Base-by-base conservation (phyloP, 2,797 vertebrate genomes). In the Notoglanidium macrostoma region DNA sequence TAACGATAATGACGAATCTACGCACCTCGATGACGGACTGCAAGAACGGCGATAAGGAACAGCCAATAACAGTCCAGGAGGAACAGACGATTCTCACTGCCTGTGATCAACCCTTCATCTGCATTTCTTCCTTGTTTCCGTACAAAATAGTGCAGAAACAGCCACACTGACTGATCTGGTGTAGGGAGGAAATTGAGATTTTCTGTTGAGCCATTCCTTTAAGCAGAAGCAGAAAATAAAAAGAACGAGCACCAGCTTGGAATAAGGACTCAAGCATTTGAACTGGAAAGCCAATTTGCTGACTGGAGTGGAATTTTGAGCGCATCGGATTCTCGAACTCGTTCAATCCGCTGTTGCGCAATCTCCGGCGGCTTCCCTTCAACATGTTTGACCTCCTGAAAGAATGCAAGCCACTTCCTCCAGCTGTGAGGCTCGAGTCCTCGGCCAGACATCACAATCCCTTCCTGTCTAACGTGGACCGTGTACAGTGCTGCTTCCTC, bases 371-470 rank as follows among this genome's bases (percentile, higher is more conserved):
- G 61, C 9, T 81, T 90, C 57, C 61, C 76, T 83, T 49, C 61
- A 70, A 79, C 88, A 87, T 80, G 87, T 84, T 86, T 89, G 88
- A 89, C 90, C 88, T 68, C 79, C 59, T 77, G 79, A 23, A 87
- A 78, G 90, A 90, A 90, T 90, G 88, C 76, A 63, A 84, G 83
- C 79, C 86, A 87, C 73, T 89, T 90, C 87, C 87, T 85, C 79
- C 90, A 90, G 90, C 86, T 88, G 88, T 90, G 83, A 79, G 83
- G 70, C 73, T 86, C 40, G 32, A 87, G 63, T 83, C 65, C 84
- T 63, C 35, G 51, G 79, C 83, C 85, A 85, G 55, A 83, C 35
- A 89, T 84, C 55, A 85, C 76, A 81, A 63, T 26, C n/a, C 32
- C n/a, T 73, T 86, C 88, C 72, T 81, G 57, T 78, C 57, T 65